These are phyloP conservation scores for Natator depressus DNA, from an alignment of 2,113 vertebrate genomes.

Conservation along the genomic window DNA sequence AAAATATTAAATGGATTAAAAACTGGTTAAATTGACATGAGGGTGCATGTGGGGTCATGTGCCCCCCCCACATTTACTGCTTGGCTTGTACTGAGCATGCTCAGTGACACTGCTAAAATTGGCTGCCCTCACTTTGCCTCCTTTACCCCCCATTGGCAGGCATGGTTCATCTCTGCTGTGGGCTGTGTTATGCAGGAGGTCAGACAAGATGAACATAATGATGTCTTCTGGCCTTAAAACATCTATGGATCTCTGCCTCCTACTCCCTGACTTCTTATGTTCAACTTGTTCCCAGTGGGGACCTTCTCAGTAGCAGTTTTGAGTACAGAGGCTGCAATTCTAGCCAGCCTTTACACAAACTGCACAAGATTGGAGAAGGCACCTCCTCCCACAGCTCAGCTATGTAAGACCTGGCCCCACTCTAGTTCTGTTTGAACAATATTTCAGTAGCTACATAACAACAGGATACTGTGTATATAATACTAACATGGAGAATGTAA, in stretches of 20 bases:
- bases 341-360: background rate
- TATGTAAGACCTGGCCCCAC: background rate
- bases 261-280: background rate
- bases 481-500: background rate
- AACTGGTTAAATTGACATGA: background rate
- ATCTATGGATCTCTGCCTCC: background rate
- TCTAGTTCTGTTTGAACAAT: background rate
- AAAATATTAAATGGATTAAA: conserved; percentile 27
- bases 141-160: too few relatives aligned
- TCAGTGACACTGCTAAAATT: too few relatives aligned
- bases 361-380: background rate
- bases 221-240: background rate
- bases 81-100: too few relatives aligned
- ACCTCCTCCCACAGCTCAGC: background rate
- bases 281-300: background rate
- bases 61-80: too few relatives aligned
- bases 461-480: background rate
- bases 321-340: background rate
- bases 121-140: too few relatives aligned
- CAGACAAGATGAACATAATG: background rate
- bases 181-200: background rate
- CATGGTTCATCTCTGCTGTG: too few relatives aligned
- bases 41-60: too few relatives aligned
- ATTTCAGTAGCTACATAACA: background rate
- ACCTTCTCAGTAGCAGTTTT: background rate